Percentiles rank a stretch among this genome's conserved stretches.
Evolutionary conservation across 2,797 vertebrate genomes (phyloP).

Genomic region (Gymnothorax javanicus): DNA sequence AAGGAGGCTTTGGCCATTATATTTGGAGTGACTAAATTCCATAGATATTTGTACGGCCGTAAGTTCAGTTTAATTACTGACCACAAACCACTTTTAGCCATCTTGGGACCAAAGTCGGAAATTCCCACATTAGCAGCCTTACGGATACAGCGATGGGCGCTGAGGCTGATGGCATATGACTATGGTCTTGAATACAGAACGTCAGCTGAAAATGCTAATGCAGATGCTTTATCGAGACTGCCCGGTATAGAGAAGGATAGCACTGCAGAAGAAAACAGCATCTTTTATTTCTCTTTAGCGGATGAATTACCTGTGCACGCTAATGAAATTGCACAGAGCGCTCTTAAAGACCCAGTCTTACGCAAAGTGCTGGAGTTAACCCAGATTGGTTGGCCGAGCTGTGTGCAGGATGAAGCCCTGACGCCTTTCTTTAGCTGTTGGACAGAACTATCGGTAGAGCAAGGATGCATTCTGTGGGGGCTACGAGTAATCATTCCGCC

Average conservation of each 20-base stretch:
- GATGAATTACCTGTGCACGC: background rate
- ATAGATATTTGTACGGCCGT: background rate
- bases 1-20: background rate
- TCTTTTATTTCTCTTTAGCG: conserved; percentile 16
- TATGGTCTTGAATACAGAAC: conserved; percentile 17
- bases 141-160: background rate
- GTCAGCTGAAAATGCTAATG: conserved; percentile 15
- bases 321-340: conserved; percentile 2
- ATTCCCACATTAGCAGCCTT: background rate
- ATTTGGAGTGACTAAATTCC: background rate
- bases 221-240: conserved; percentile 14
- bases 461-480: conserved; percentile 40
- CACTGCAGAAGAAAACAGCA: conserved; percentile 10
- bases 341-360: conserved; percentile 10
- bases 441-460: conserved; percentile 33
- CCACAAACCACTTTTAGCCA: background rate
- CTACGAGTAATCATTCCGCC: conserved; percentile 31
- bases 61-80: background rate
- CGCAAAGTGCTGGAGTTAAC: conserved; percentile 14
- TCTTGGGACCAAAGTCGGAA: conserved; percentile 12
- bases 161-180: conserved; percentile 7
- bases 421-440: background rate
- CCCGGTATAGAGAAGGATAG: background rate
- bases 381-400: conserved; percentile 29
- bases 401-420: conserved; percentile 14